These are phyloP conservation scores for Teleopsis dalmanni DNA, from an alignment of 1,140 invertebrate genomes.

Conservation along the genomic window DNA sequence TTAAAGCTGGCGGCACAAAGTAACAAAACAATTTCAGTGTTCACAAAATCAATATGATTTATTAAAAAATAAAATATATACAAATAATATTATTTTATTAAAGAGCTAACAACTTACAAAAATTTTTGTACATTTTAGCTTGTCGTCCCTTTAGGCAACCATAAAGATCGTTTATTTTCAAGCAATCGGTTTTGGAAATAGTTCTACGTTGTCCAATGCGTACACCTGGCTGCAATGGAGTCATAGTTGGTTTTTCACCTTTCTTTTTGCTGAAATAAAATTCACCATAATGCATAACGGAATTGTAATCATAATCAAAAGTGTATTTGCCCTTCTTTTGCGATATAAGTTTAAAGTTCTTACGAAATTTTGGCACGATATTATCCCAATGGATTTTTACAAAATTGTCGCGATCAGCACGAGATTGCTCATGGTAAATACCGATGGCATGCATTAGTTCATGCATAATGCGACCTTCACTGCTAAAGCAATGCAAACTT, in stretches of 20 bases:
- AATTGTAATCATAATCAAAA: slow-evolving; percentile 62
- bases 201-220: slow-evolving; percentile 58
- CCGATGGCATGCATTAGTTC: slow-evolving; percentile 80
- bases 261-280: slow-evolving; percentile 47
- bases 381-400: slow-evolving; percentile 68
- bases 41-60: slow-evolving; percentile 40
- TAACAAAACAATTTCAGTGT: background rate
- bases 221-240: slow-evolving; percentile 46
- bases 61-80: slow-evolving; percentile 9
- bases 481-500: slow-evolving; percentile 54
- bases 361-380: slow-evolving; percentile 55
- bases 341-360: slow-evolving; percentile 61
- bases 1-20: too few relatives aligned
- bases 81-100: slow-evolving; percentile 21
- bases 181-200: slow-evolving; percentile 60
- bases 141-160: slow-evolving; percentile 49
- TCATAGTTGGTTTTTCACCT: slow-evolving; percentile 48
- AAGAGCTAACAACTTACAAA: slow-evolving; percentile 55
- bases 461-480: slow-evolving; percentile 69
- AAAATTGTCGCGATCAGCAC: slow-evolving; percentile 69
- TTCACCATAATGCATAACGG: slow-evolving; percentile 67
- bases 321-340: slow-evolving; percentile 60
- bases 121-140: slow-evolving; percentile 53
- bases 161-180: slow-evolving; percentile 64
- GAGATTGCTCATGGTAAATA: slow-evolving; percentile 81